Conservation (phyloP, 2,797 vertebrate genomes). For the Melanotaenia nigrans region DNA sequence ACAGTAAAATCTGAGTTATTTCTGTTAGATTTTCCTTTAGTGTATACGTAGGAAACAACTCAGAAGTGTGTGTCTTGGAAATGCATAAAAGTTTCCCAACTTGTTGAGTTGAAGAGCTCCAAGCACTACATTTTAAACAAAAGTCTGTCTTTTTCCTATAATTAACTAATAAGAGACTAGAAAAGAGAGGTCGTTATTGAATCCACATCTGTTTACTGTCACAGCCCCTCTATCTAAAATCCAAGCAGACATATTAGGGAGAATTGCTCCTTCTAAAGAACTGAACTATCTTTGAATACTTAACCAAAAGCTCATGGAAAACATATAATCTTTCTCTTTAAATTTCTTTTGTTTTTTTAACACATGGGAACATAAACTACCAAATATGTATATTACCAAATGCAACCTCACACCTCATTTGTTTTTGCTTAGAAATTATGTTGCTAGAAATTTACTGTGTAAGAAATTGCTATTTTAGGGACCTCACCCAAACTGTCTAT, state of each 20-base stretch:
- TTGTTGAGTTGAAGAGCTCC: conserved; percentile 51
- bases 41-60: conserved; percentile 55
- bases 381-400: too few species aligned
- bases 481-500: too few species aligned
- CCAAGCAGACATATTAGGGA: not conserved
- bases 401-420: too few species aligned
- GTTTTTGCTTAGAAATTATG: too few species aligned
- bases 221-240: not conserved
- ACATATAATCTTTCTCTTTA: too few species aligned
- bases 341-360: too few species aligned
- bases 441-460: too few species aligned
- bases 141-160: conserved; percentile 31
- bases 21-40: conserved; percentile 59
- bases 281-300: too few species aligned
- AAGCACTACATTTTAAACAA: conserved; percentile 28
- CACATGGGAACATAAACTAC: too few species aligned
- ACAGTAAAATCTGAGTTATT: conserved; percentile 47
- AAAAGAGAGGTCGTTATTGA: conserved; percentile 25
- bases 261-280: not conserved
- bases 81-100: conserved; percentile 58
- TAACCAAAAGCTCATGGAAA: too few species aligned
- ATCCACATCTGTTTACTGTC: conserved; percentile 17
- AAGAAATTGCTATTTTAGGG: too few species aligned
- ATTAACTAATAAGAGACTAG: conserved; percentile 35
- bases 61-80: conserved; percentile 67